Base-by-base conservation (phyloP, 2,888 invertebrate species). In the Lasioglossum lativentre region DNA sequence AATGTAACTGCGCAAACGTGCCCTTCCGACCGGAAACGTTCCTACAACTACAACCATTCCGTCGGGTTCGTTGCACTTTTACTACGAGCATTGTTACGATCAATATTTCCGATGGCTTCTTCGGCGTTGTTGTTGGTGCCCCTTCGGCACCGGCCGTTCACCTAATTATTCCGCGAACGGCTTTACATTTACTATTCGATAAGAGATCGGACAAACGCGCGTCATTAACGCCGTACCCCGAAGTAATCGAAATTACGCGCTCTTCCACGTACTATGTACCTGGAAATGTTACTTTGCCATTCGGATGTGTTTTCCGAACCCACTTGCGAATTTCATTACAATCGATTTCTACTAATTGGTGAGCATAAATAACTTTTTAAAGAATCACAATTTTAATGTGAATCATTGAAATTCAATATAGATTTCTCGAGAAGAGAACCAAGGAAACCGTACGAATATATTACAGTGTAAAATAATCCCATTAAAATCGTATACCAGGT, bases 1-100 rank as follows among this genome's bases (percentile, higher is more conserved):
- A 77, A 77, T 56, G 42, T 59, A 38, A 84, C 59, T 63, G 70
- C 66, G 68, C 52, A 42, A 72, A 78, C 63, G 40, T 68, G 73
- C 30, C 4, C 47, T 38, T 30, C 66, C n/a, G n/a, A 38, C 42
- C n/a, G 47, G 34, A 42, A 68, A 73, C 56, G 45, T 56, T 73
- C 27, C 38, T 40, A 12, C 19, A 30, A 56, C 38, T 40, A 12
- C 19, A 30, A 56, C 75, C 45, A 42, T 52, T 34, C 27, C 45
- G 12, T 4, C 23, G n/a, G 45, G 73, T 73, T 72, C 72, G 72
- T 63, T 45, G 73, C 16, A 59, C 73, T 79, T 73, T 73, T 79
- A 72, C 73, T 38, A 16, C 34, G 27, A 56, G 38, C 68, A 52
- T 47, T 63, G 74, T 68, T 68, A 23, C 63, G 78, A 71, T 71